Base-by-base conservation (phyloP, 2,888 invertebrate genomes). In the Meloe dianella region DNA sequence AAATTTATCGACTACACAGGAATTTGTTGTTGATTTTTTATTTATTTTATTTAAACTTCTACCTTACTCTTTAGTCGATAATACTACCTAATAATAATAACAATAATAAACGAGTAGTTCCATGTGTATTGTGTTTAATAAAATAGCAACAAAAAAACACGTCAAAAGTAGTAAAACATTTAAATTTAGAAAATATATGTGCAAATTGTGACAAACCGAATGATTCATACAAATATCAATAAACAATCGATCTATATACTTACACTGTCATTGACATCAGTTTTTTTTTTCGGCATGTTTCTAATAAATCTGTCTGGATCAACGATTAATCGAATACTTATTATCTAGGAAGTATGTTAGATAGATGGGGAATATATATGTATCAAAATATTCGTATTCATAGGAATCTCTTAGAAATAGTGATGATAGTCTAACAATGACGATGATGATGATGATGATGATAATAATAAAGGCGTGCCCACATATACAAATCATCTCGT, bases 381-480 rank as follows among this genome's bases (percentile, higher is more conserved):
- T 7, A 32, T 32, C 7, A 32, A 32, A 32, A 32, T 32, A 7
- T 32, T 8, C 32, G 32, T 32, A 32, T 32, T 32, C 32, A 32
- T 32, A 9, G 8, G 32, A 32, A 32, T 32, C 27, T 17, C 27
- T n/a, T n/a, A n/a, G 27, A 27, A 27, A n/a, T n/a, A n/a, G n/a
- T 27, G 27, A 27, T 3, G 27, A 27, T 32, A 2, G 29, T 20
- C 10, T 35, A 29, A 8, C 32, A 32, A 27, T 29, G 7, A 29
- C 3, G 7, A 17, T 57, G 57, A n/a, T 24, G 9, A 32, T 57
- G 29, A 32, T 57, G 29, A 30, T 57, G 30, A 58, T 32, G n/a
- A 32, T 20, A 56, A 32, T 32, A 20, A 59, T 41, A 65, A 66
- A 72, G 75, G 75, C 76, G 76, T 74, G 41, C 17, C 69, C 63